These are phyloP conservation scores for Orius insidiosus DNA, from an alignment of 1,140 invertebrate species.

Conservation along the genomic window DNA sequence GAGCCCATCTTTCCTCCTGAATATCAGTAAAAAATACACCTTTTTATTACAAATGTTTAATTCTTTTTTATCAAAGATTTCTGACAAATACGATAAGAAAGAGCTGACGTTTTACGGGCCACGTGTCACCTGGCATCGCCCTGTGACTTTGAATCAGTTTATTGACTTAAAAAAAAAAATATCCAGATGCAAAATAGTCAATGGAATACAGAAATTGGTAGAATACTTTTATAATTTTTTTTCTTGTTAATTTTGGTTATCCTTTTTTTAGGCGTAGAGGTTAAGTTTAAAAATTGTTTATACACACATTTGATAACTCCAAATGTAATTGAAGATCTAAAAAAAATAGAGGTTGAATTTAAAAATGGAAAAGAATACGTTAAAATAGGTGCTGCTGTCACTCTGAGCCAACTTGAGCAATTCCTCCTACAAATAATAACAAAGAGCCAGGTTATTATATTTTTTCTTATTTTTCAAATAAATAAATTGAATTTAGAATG, in stretches of 20 bases:
- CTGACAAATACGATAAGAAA: constrained; percentile 37
- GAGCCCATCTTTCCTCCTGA: constrained; percentile 79
- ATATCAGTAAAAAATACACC: constrained; percentile 7
- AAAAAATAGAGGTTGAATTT: constrained; percentile 31
- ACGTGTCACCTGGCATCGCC: constrained; percentile 62
- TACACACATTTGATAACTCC: constrained; percentile 72
- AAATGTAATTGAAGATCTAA: constrained; percentile 51
- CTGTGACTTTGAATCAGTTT: constrained; percentile 47
- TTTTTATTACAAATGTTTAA: too few relatives aligned
- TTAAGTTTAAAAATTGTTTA: constrained; percentile 71
- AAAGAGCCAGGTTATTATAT: constrained; percentile 28
- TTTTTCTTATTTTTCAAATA: not conserved
- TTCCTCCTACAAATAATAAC: constrained; percentile 11
- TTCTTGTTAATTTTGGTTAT: constrained; percentile 1
- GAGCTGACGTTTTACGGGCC: constrained; percentile 48
- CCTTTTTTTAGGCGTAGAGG: constrained; percentile 49
- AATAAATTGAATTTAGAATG: constrained; percentile 23
- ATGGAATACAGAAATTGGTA: constrained; percentile 85
- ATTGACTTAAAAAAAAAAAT: constrained; percentile 53
- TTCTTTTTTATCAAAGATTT: constrained; percentile 29
- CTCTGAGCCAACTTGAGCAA: constrained; percentile 50
- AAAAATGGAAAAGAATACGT: constrained; percentile 32
- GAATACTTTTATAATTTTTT: not conserved
- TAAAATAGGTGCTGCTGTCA: constrained; percentile 62
- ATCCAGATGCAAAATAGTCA: constrained; percentile 69